Evolutionary conservation across 2,888 invertebrate genomes (phyloP), one percentile per base, ranked within the genome.

Genomic region (Lottia gigantea): DNA sequence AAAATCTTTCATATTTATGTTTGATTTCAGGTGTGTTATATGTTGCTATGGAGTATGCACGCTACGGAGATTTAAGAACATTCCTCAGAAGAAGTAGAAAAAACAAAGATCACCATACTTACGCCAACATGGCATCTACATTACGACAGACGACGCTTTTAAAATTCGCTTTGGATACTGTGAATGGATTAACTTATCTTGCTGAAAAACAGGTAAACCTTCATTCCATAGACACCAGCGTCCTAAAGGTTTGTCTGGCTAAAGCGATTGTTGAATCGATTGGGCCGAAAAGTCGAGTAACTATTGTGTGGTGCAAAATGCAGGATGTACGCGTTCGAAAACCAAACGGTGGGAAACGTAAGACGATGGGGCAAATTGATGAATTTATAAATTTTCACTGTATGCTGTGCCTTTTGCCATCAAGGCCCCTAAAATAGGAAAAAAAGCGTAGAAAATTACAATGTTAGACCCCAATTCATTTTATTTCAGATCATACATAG

Each of bases 21-120:
- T 25, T 65, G 16, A 61, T 49, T 63, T 11, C 66, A 85, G 85
- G 83, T 19, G 82, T 82, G 15, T 74, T 84, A 76, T 83, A 83
- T 70, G 83, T 85, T 46, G 83, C 85, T 11, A 83, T 85, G 83
- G 85, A 85, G 70, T 85, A 80, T 65, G 82, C 81, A 67, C 76
- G 77, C 62, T 81, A 83, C 69, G 85, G 85, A 0, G 85, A 85
- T 76, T 71, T 85, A 65, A 68, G 84, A 15, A 79, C 82, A 8
- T 83, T 83, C 67, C 74, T 85, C 25, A 77, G 83, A 40, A 80
- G 80, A 66, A 81, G 80, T 72, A 76, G 83, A 16, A 82, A 81
- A 68, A 73, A 77, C 62, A 82, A 80, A 62, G 74, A 76, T 61
- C 72, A 72, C 31, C 81, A 83, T 63, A 71, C 82, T 64, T 84